A percentile compares a stretch with the other conserved stretches of the same genome.
phyloP scores from a whole-genome alignment of 2,797 vertebrate genomes.

The Phalanger gymnotis region DNA sequence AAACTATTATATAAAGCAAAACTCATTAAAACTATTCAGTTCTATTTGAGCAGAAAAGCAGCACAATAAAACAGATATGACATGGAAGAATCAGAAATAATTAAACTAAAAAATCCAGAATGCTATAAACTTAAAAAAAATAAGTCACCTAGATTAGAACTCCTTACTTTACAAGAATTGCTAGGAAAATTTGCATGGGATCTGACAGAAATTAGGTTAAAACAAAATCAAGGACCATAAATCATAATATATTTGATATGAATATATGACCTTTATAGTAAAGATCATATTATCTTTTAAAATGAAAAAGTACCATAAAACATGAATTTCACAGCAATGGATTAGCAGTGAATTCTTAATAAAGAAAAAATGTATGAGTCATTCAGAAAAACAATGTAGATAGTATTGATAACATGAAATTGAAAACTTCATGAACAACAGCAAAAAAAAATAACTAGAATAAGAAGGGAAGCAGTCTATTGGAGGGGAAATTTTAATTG shows the following conservation, averaged over 20 bases:
- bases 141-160: neutral
- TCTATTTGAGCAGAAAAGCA: neutral
- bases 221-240: neutral
- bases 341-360: no score
- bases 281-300: neutral
- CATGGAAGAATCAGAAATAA: neutral
- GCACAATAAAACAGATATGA: neutral
- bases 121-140: neutral
- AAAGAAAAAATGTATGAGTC: no score
- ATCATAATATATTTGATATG: neutral
- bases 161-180: neutral
- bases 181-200: neutral
- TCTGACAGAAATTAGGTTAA: neutral
- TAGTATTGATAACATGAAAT: no score
- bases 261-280: neutral
- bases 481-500: neutral
- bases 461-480: neutral
- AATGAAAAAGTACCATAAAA: neutral
- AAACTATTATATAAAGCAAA: neutral
- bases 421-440: neutral
- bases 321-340: neutral
- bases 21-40: neutral
- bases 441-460: neutral
- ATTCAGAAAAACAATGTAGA: no score
- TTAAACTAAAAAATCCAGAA: neutral